Evolutionary conservation across 1,140 invertebrate species (phyloP).

Genomic region (Trinorchestia longiramus): DNA sequence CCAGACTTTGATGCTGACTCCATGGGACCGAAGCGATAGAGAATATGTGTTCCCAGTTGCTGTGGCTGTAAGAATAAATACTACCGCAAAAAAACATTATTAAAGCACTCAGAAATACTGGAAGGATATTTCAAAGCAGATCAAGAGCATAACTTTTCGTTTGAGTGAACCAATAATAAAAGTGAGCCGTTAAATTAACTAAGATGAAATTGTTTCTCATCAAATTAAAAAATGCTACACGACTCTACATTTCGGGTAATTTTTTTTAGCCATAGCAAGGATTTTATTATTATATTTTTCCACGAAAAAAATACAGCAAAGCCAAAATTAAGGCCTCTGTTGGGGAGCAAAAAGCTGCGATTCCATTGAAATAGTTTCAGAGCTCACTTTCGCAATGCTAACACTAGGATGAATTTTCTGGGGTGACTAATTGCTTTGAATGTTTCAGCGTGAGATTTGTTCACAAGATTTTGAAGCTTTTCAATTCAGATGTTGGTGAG

Average conservation of each 20-base stretch:
- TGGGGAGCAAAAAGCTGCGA: too few relatives aligned
- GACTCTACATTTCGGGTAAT: background rate
- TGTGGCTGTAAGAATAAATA: background rate
- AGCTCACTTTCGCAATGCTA: too few relatives aligned
- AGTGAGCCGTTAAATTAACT: background rate
- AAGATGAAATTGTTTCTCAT: background rate
- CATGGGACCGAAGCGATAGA: background rate
- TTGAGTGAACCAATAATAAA: background rate
- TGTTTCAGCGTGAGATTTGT: too few relatives aligned
- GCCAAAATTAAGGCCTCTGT: background rate
- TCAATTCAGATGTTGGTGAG: too few relatives aligned
- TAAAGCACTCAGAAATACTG: background rate
- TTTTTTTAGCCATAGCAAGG: background rate
- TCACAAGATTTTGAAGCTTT: too few relatives aligned
- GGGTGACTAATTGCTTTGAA: too few relatives aligned
- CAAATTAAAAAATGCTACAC: background rate
- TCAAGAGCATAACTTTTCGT: background rate
- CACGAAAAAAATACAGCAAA: background rate
- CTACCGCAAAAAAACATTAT: background rate
- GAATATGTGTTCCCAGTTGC: background rate
- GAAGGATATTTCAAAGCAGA: background rate
- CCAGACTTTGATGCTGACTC: conserved; percentile 18
- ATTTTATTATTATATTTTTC: background rate
- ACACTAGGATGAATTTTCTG: too few relatives aligned
- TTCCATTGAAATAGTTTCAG: too few relatives aligned